These are phyloP conservation scores for Bothrops jararaca DNA, from an alignment of 2,113 vertebrate species.

Conservation along the genomic window DNA sequence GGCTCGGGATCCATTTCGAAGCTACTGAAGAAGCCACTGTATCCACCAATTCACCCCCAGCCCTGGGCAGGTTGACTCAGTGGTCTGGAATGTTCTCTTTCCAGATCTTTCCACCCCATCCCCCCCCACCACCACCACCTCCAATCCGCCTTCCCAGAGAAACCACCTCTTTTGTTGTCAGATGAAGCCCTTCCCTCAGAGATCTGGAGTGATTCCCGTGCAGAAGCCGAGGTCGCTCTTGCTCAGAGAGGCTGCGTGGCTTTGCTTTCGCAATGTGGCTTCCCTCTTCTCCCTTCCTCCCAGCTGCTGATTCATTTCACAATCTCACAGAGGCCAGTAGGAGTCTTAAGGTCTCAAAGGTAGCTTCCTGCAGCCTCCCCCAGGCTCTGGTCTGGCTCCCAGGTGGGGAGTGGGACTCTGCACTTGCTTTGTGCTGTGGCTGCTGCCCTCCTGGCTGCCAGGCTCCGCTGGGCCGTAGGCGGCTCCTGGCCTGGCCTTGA, in stretches of 20 bases:
- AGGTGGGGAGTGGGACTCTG: neutral
- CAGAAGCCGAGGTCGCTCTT: neutral
- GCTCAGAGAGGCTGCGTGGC: neutral
- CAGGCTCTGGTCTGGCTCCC: neutral
- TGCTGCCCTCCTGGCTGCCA: conserved; percentile 35
- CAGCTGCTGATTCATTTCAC: neutral
- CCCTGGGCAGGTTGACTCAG: neutral
- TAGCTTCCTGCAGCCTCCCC: neutral
- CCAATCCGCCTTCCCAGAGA: conserved; percentile 36
- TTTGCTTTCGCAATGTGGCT: conserved; percentile 47
- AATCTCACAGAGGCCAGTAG: neutral
- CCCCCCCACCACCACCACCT: neutral
- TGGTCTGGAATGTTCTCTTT: neutral
- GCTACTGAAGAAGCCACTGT: neutral
- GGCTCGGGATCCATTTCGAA: neutral
- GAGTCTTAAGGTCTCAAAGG: neutral
- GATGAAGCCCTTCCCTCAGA: neutral
- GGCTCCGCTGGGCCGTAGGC: conserved; percentile 32
- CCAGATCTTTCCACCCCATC: neutral
- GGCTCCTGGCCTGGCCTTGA: conserved; percentile 36
- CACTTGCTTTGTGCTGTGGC: neutral
- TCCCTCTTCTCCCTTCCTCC: neutral
- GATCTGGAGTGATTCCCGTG: neutral
- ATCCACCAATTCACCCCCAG: neutral
- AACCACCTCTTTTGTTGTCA: conserved; percentile 35